phyloP scores from a whole-genome alignment of 1,140 invertebrate genomes.

The Achatina immaculata region DNA sequence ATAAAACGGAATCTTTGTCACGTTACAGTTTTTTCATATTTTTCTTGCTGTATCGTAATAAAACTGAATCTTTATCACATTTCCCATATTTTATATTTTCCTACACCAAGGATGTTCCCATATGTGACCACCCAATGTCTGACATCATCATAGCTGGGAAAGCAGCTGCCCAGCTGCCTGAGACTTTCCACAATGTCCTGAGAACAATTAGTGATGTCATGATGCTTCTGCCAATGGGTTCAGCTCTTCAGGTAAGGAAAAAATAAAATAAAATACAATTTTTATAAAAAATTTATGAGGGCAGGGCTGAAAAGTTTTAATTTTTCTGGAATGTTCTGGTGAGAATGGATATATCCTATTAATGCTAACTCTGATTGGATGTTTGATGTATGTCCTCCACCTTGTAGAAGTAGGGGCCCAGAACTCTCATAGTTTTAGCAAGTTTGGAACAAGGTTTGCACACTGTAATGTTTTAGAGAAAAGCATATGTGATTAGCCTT shows the following conservation, averaged over 20 bases:
- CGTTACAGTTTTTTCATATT: no score
- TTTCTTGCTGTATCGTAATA: no score
- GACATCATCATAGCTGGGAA: constrained; percentile 84
- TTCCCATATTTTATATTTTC: not conserved
- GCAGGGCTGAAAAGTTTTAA: not conserved
- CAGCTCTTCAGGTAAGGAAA: constrained; percentile 76
- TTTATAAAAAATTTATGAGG: no score
- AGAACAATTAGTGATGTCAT: constrained; percentile 94
- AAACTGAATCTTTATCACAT: no score
- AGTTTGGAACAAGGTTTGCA: no score
- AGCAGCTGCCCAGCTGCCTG: constrained; percentile 80
- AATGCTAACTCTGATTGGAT: no score
- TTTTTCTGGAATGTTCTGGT: not conserved
- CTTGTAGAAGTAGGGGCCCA: no score
- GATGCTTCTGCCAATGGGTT: constrained; percentile 88
- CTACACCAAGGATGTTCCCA: constrained; percentile 56
- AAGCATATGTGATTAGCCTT: no score
- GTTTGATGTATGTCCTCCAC: no score
- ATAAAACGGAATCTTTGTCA: no score
- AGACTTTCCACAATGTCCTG: constrained; percentile 88
- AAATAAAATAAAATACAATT: not conserved
- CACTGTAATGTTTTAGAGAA: no score
- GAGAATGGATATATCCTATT: not conserved
- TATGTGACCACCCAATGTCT: constrained; percentile 85
- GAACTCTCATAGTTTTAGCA: no score